Base-by-base conservation (phyloP, 1,140 invertebrate species). In the Trichomalopsis sarcophagae region DNA sequence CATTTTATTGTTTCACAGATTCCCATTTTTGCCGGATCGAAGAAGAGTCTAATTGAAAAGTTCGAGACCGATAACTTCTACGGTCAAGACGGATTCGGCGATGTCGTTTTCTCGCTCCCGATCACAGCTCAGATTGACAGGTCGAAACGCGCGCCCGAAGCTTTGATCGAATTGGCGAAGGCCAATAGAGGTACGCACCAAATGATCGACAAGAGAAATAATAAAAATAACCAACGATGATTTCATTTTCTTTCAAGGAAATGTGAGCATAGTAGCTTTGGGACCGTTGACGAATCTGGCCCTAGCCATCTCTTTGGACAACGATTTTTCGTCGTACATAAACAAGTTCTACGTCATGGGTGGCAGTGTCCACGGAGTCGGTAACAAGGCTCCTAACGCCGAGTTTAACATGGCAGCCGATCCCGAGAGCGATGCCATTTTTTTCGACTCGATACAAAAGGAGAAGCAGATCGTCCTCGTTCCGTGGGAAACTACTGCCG, bases 391-490 rank as follows among this genome's bases (percentile, higher is more conserved):
- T 14, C 91, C 94, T 0, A 93, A 93, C 14, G 92, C 94, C 0
- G 96, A 96, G 90, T 96, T 95, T 89, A 96, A 96, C 90, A 96
- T 96, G 87, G 89, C 90, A 27, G 88, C 89, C 78, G 96, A 96
- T 88, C 95, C 95, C 1, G 95, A 95, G 88, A 94, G 95, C 17
- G 94, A 95, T 76, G 91, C 90, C 80, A 93, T 96, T 30, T 93
- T 95, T 7, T 89, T 96, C 0, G 94, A 93, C 78, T 69, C 86
- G 0, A 91, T 90, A 6, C 55, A 62, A 17, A 75, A 0, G 13
- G 89, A 89, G 80, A 86, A 78, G 23, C 85, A 79, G 1, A 86
- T 89, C 30, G 77, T 90, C 55, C 84, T 95, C 44, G 74, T 93
- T 0, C 93, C 94, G 9, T 94, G 92, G 94, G 94, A 95, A 84